A percentile compares a stretch with the other conserved stretches of the same genome.
These are phyloP conservation scores for Protonemura montana DNA, from an alignment of 2,888 invertebrate genomes.

Conservation along the genomic window DNA sequence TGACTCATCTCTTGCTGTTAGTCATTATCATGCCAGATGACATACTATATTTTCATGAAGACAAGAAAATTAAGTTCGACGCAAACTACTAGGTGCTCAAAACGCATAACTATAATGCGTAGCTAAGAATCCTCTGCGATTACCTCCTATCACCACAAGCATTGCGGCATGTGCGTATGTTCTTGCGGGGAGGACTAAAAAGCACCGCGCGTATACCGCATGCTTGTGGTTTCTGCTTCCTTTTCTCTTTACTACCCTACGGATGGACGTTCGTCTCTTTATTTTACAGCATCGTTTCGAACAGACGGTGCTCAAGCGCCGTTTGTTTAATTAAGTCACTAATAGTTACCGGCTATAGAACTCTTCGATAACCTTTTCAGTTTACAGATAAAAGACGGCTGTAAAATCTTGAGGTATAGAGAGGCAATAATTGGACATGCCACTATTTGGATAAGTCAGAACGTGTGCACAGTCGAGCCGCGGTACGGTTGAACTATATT, in stretches of 20 bases:
- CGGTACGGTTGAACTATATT: background rate
- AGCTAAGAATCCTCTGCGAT: no score
- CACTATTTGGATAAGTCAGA: conserved; percentile 25
- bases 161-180: no score
- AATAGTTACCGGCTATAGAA: background rate
- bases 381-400: background rate
- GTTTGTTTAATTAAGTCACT: conserved; percentile 24
- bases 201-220: background rate
- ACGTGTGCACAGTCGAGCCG: background rate
- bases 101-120: no score
- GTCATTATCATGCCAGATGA: no score
- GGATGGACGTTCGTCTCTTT: background rate
- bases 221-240: conserved; percentile 1
- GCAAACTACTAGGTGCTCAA: no score
- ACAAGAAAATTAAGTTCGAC: no score
- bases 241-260: background rate
- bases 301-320: background rate
- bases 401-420: background rate
- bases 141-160: no score
- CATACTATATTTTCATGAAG: no score
- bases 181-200: no score
- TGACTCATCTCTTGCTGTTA: no score
- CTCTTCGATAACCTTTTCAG: background rate
- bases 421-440: conserved; percentile 15
- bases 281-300: background rate